A percentile compares a stretch with the other conserved stretches of the same genome.
Evolutionary conservation across 2,888 invertebrate species (phyloP).

Genomic region (Leucoma salicis): DNA sequence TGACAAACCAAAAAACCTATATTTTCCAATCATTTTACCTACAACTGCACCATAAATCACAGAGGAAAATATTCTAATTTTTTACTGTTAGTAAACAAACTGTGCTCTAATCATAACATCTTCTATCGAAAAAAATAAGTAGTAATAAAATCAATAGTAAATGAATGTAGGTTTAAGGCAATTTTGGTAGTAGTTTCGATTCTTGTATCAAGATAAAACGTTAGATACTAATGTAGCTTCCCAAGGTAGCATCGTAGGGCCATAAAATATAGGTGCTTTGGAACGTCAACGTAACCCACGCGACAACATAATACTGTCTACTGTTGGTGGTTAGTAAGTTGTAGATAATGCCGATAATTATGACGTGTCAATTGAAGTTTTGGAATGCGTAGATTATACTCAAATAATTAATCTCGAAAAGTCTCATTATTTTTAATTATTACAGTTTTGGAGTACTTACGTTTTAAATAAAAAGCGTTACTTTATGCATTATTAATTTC

Average conservation of each 20-base stretch:
- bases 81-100: slow-evolving; percentile 4
- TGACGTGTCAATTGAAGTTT: too few species aligned
- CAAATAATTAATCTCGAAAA: too few species aligned
- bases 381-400: too few species aligned
- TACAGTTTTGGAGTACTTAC: too few species aligned
- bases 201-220: slow-evolving; percentile 1
- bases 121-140: slow-evolving; percentile 3
- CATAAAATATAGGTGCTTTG: slow-evolving; percentile 8
- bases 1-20: too few species aligned
- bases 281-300: slow-evolving; percentile 9
- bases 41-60: too few species aligned
- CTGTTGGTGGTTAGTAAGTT: slow-evolving; percentile 1
- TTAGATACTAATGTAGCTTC: slow-evolving; percentile 17
- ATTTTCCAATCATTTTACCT: too few species aligned
- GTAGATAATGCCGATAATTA: too few species aligned
- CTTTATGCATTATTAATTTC: too few species aligned
- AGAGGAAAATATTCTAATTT: too few species aligned
- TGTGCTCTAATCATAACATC: not conserved
- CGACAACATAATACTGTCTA: not conserved
- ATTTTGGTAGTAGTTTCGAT: slow-evolving; percentile 15
- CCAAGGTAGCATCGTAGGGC: slow-evolving; percentile 11
- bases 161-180: slow-evolving; percentile 9
- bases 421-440: too few species aligned
- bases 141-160: slow-evolving; percentile 16
- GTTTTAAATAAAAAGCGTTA: too few species aligned